Conservation (phyloP, 2,888 invertebrate genomes). For the Lobophora halterata region DNA sequence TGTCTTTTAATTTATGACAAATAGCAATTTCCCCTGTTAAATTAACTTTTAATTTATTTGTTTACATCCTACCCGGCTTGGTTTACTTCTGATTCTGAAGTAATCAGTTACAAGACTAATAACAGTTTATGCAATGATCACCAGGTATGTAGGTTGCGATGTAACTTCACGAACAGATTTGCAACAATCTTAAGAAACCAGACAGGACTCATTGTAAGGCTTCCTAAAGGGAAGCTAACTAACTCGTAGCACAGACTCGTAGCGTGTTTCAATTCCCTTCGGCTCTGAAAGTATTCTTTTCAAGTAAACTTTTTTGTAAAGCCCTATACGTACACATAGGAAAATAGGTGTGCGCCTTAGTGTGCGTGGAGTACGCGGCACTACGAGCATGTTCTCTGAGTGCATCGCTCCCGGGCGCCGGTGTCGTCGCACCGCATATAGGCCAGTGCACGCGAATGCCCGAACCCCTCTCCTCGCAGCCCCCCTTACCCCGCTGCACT, state of each 20-base stretch:
- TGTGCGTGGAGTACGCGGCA: conserved; percentile 72
- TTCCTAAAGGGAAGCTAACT: too few species aligned
- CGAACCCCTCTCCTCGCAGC: conserved; percentile 46
- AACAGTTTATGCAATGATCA: conserved; percentile 18
- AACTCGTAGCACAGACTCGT: conserved; percentile 17
- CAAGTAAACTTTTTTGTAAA: conserved; percentile 60
- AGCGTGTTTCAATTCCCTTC: conserved; percentile 58
- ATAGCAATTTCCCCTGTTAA: conserved; percentile 1
- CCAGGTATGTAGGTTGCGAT: conserved; percentile 25
- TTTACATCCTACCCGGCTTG: conserved; percentile 12
- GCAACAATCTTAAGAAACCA: conserved; percentile 14
- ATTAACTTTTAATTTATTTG: conserved; percentile 13
- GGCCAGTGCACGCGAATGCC: conserved; percentile 80
- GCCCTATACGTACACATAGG: conserved; percentile 60
- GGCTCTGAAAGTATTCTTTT: conserved; percentile 62
- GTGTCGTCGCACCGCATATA: conserved; percentile 81
- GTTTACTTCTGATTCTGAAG: conserved; percentile 20
- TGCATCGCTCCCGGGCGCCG: conserved; percentile 80
- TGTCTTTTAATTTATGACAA: neutral
- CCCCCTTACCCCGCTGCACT: conserved; percentile 52
- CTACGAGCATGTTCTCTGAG: conserved; percentile 69
- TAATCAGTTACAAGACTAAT: conserved; percentile 21
- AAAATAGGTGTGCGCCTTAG: conserved; percentile 67
- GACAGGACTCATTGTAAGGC: conserved; percentile 27
- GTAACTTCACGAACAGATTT: conserved; percentile 29